phyloP scores from a whole-genome alignment of 2,888 invertebrate genomes.

The Rambutsinella grinnellia region DNA sequence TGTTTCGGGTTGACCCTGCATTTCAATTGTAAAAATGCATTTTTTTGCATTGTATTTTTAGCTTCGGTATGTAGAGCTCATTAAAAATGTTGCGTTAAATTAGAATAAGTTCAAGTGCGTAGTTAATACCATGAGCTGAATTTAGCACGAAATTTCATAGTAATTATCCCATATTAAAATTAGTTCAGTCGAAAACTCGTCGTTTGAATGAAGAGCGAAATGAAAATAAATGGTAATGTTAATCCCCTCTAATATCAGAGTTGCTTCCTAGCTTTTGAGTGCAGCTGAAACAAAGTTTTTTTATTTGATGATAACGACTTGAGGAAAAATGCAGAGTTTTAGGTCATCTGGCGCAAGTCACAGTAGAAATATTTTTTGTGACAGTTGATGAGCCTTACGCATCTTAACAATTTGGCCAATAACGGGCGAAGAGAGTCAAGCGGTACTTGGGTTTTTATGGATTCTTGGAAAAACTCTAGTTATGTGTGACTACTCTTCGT shows the following conservation, averaged over 20 bases:
- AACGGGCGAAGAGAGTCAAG: conserved; percentile 24
- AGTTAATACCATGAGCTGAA: no score
- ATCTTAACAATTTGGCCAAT: conserved; percentile 4
- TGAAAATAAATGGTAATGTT: conserved; percentile 47
- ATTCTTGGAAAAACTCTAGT: conserved; percentile 44
- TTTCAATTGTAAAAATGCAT: no score
- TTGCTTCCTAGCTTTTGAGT: neutral
- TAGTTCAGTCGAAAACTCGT: no score
- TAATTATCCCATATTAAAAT: no score
- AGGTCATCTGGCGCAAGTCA: conserved; percentile 44
- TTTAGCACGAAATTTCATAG: no score
- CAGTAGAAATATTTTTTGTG: conserved; percentile 16
- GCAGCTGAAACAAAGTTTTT: conserved; percentile 10
- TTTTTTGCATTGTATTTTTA: no score
- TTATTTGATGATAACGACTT: neutral
- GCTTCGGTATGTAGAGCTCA: conserved; percentile 22
- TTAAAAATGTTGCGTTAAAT: conserved; percentile 42
- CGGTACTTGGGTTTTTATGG: conserved; percentile 26
- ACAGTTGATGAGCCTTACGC: conserved; percentile 46
- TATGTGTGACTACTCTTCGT: no score
- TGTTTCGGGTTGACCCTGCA: no score
- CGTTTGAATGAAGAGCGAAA: conserved; percentile 39
- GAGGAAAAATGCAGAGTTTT: conserved; percentile 10
- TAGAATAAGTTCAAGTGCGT: conserved; percentile 37
- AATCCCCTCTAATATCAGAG: conserved; percentile 40